These are phyloP conservation scores for Distichodus sexfasciatus DNA, from an alignment of 2,797 vertebrate genomes.

Conservation along the genomic window DNA sequence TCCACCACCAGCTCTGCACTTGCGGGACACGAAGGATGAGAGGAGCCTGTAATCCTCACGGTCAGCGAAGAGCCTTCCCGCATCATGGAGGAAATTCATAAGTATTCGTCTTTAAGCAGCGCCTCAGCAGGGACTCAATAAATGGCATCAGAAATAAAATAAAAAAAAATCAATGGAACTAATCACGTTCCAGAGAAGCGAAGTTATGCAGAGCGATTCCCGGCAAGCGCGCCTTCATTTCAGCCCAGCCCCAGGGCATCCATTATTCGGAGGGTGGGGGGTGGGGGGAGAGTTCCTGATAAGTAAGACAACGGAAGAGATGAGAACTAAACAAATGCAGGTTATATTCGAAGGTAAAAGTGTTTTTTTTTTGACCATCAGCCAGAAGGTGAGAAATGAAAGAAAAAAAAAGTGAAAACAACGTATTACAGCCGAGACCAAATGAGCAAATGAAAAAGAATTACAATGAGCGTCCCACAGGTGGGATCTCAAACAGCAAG, in stretches of 20 bases:
- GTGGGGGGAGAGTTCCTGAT: slow-evolving; percentile 38
- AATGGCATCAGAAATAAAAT: slow-evolving; percentile 30
- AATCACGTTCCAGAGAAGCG: slow-evolving; percentile 43
- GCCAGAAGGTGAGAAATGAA: slow-evolving; percentile 50
- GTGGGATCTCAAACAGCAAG: slow-evolving; percentile 72
- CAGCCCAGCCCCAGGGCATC: slow-evolving; percentile 34
- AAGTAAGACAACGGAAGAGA: slow-evolving; percentile 40
- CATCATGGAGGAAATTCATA: slow-evolving; percentile 55
- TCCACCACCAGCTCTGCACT: slow-evolving; percentile 11
- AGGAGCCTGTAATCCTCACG: slow-evolving; percentile 50
- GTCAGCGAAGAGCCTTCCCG: slow-evolving; percentile 60
- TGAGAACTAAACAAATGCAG: slow-evolving; percentile 66
- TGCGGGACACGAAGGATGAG: slow-evolving; percentile 34
- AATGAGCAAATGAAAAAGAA: slow-evolving; percentile 73
- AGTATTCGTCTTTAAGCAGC: slow-evolving; percentile 59
- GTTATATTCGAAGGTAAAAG: slow-evolving; percentile 63
- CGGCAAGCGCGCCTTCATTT: slow-evolving; percentile 30
- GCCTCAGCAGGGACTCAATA: slow-evolving; percentile 53
- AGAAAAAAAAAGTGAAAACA: slow-evolving; percentile 52
- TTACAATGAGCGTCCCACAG: slow-evolving; percentile 73
- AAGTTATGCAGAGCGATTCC: slow-evolving; percentile 35
- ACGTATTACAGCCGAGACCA: slow-evolving; percentile 72
- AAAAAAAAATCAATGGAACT: slow-evolving; percentile 51
- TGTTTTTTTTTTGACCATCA: slow-evolving; percentile 56
- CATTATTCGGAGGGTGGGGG: slow-evolving; percentile 29